Base-by-base conservation (phyloP, 1,140 invertebrate genomes). In the Catajapyx aquilonaris region DNA sequence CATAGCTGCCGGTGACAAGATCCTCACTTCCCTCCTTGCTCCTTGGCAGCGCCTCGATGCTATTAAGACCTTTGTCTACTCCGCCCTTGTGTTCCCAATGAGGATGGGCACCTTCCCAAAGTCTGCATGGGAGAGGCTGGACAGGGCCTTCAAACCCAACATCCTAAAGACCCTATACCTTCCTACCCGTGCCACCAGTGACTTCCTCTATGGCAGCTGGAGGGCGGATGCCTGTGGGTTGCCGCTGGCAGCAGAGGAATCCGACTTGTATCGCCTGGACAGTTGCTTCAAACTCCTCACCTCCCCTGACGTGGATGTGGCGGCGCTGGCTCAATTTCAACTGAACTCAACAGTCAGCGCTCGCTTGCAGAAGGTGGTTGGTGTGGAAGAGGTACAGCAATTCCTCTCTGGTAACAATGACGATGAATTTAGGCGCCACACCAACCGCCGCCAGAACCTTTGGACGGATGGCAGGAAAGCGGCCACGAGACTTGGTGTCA, bases 11-110 rank as follows among this genome's bases (percentile, higher is more conserved):
- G 30, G 18, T 15, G 18, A 3, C 18, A 7, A 31, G 30, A n/a
- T n/a, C n/a, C n/a, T n/a, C n/a, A n/a, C n/a, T n/a, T n/a, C n/a
- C n/a, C n/a, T n/a, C n/a, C n/a, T n/a, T n/a, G n/a, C n/a, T n/a
- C n/a, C n/a, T n/a, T n/a, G n/a, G n/a, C 46, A 46, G 31, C 44
- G 42, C 18, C 23, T 47, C 9, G 46, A 46, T 20, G 45, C 45
- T 11, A 20, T 45, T 5, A 45, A 42, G 19, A 48, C 46, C 10
- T 46, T 46, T 30, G 18, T 46, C 17, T 22, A 45, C 17, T 32
- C 45, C 11, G 33, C 5, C 2, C 31, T n/a, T n/a, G n/a, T n/a
- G n/a, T n/a, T n/a, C n/a, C n/a, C n/a, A n/a, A n/a, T n/a, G n/a
- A n/a, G n/a, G 4, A 34, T 15, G 10, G 31, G n/a, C 10, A 20